Percentiles rank a stretch among this genome's conserved stretches.
phyloP scores from a whole-genome alignment of 1,140 invertebrate genomes.

The Drosophila nebulosa region DNA sequence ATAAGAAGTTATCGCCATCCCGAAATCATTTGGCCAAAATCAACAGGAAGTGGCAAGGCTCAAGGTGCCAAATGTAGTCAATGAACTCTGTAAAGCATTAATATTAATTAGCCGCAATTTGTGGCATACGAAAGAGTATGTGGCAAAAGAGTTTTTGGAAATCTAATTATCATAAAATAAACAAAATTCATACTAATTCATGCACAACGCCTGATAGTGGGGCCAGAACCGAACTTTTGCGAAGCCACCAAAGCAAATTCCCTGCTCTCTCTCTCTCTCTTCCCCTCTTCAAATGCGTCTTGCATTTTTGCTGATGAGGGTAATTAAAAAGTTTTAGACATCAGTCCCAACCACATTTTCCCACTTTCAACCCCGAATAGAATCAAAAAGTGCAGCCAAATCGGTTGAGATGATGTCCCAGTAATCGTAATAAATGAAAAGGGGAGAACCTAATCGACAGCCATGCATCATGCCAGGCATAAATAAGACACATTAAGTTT shows the following conservation, averaged over 20 bases:
- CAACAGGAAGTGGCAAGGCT: conserved; percentile 63
- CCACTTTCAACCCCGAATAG: not conserved
- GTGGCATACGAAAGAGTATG: not conserved
- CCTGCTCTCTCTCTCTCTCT: not conserved
- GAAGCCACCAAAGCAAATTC: conserved; percentile 10
- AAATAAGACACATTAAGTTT: conserved; percentile 54
- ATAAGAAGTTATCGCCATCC: not conserved
- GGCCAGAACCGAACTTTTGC: conserved; percentile 18
- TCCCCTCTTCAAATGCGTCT: conserved; percentile 24
- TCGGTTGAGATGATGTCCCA: conserved; percentile 22
- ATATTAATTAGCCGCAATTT: conserved; percentile 47
- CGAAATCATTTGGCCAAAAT: conserved; percentile 13
- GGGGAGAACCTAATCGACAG: conserved; percentile 28
- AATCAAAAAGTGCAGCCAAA: conserved; percentile 46
- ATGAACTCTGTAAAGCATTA: conserved; percentile 44
- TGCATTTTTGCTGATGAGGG: conserved; percentile 68
- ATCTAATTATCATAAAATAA: conserved; percentile 53
- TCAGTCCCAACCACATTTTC: not conserved
- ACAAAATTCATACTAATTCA: conserved; percentile 32
- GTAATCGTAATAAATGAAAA: conserved; percentile 43
- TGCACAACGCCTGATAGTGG: not conserved
- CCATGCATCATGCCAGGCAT: conserved; percentile 42
- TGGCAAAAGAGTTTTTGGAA: conserved; percentile 19
- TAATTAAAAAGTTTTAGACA: conserved; percentile 69
- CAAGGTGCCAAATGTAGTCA: conserved; percentile 40